These are phyloP conservation scores for Hypotaenidia philippensis DNA, from an alignment of 2,797 vertebrate species.

Conservation along the genomic window DNA sequence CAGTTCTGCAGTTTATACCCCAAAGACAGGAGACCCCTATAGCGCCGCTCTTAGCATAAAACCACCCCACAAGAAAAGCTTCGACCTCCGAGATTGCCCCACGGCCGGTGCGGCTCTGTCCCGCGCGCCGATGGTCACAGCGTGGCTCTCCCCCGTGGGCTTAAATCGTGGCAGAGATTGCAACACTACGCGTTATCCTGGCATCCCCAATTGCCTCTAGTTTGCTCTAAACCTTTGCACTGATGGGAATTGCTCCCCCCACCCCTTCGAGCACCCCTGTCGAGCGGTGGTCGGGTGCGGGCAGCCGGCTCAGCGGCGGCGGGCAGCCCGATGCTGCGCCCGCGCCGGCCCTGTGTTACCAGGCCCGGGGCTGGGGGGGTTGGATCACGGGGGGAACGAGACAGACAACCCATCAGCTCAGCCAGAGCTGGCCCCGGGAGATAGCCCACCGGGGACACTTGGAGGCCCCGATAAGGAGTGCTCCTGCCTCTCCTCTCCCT, in stretches of 20 bases:
- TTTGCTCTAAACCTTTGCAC: background rate
- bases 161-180: accelerated
- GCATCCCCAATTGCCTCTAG: accelerated
- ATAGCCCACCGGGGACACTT: accelerated
- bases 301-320: background rate
- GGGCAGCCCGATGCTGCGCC: background rate
- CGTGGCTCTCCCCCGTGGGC: accelerated
- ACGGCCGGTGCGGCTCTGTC: accelerated
- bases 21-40: accelerated
- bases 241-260: accelerated
- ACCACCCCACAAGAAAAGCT: background rate
- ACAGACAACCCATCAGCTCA: background rate
- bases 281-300: accelerated
- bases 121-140: background rate
- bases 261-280: accelerated
- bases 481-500: background rate
- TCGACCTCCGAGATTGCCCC: accelerated
- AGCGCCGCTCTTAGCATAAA: accelerated
- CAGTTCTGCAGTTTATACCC: accelerated
- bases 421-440: no score
- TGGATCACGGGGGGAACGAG: accelerated
- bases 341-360: no score
- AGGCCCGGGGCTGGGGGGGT: background rate
- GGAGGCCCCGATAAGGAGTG: accelerated
- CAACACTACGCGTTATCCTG: accelerated